phyloP scores from a whole-genome alignment of 2,888 invertebrate genomes.

The Mesopsocus fuscifrons region DNA sequence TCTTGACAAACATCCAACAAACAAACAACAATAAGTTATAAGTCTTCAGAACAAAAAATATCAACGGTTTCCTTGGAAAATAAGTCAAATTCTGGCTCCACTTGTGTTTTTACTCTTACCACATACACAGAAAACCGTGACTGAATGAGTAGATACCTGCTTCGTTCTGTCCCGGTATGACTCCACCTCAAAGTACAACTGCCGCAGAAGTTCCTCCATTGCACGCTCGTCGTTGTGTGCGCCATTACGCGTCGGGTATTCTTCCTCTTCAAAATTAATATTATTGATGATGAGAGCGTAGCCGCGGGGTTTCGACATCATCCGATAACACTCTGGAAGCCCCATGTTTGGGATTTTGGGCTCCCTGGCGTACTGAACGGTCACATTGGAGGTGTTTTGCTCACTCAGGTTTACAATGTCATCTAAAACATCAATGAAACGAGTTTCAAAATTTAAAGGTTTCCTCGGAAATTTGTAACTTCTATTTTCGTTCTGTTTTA shows the following conservation, averaged over 20 bases:
- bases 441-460: no score
- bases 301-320: neutral
- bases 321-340: neutral
- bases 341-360: neutral
- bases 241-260: neutral
- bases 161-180: neutral
- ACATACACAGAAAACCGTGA: no score
- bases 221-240: neutral
- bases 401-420: no score
- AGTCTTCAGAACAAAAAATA: no score
- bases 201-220: neutral
- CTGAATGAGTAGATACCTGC: neutral
- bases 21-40: neutral
- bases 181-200: slow-evolving; percentile 3
- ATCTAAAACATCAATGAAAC: no score
- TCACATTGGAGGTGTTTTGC: no score
- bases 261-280: neutral
- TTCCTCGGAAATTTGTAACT: no score
- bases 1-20: no score
- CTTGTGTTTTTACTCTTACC: no score
- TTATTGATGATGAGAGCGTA: slow-evolving; percentile 7
- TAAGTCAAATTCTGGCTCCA: no score
- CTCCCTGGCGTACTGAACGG: neutral
- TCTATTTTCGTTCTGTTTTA: no score
- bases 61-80: no score